Percentiles rank a stretch among this genome's conserved stretches.
phyloP scores from a whole-genome alignment of 2,113 vertebrate species.

The Hyperopisus bebe region DNA sequence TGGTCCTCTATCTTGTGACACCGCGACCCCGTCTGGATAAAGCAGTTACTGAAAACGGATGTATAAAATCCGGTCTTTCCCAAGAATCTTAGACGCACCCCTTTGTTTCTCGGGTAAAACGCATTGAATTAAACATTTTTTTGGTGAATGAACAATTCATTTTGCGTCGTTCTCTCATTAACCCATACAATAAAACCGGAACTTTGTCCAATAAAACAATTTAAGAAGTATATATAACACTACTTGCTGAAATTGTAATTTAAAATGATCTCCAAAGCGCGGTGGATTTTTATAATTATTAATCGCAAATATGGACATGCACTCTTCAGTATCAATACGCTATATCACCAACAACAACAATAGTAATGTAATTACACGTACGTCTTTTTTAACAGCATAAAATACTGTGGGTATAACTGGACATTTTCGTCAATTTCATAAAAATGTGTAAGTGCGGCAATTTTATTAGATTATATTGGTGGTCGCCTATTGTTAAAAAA shows the following conservation, averaged over 20 bases:
- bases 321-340: neutral
- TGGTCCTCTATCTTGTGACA: neutral
- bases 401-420: neutral
- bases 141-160: neutral
- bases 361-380: neutral
- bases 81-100: neutral
- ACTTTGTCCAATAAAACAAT: neutral
- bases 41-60: neutral
- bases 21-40: neutral
- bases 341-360: neutral
- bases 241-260: neutral
- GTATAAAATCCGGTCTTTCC: neutral
- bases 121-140: neutral
- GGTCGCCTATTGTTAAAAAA: neutral
- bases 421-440: neutral
- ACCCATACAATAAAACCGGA: neutral
- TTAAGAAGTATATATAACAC: neutral
- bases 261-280: neutral
- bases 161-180: neutral
- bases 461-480: neutral
- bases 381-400: neutral
- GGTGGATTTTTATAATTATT: neutral
- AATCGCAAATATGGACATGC: neutral
- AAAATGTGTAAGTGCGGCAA: neutral
- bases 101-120: neutral